These are phyloP conservation scores for Drosophila pseudoobscura DNA, from an alignment of 1,140 invertebrate genomes.

Conservation along the genomic window DNA sequence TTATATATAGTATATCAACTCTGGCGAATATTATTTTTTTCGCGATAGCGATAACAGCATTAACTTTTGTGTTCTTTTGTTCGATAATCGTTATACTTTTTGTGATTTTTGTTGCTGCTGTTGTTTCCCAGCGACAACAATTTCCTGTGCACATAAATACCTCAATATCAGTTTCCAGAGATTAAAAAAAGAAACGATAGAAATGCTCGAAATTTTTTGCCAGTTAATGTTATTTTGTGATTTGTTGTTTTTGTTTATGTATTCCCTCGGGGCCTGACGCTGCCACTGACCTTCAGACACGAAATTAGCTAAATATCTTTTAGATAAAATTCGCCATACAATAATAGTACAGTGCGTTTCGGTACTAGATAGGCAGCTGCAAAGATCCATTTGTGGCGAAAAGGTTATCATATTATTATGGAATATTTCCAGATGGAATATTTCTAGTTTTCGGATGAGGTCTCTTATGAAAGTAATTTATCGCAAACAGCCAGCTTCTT, in stretches of 20 bases:
- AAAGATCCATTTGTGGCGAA: not conserved
- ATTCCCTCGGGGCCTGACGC: conserved; percentile 46
- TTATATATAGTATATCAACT: no score
- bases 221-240: conserved; percentile 32
- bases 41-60: conserved; percentile 38
- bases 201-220: conserved; percentile 12
- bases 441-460: not conserved
- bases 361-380: not conserved
- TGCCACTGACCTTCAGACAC: conserved; percentile 68
- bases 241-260: conserved; percentile 27
- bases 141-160: conserved; percentile 71
- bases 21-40: conserved; percentile 17
- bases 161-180: conserved; percentile 64
- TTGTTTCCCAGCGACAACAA: conserved; percentile 39
- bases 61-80: conserved; percentile 19
- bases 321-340: conserved; percentile 11
- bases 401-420: not conserved
- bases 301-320: conserved; percentile 58
- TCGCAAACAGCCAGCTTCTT: no score
- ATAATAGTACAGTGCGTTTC: conserved; percentile 2
- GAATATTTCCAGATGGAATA: no score
- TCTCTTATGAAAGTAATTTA: no score
- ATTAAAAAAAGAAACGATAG: conserved; percentile 34
- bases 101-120: conserved; percentile 15
- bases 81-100: conserved; percentile 29